Percentiles rank a stretch among this genome's conserved stretches.
Evolutionary conservation across 2,888 invertebrate genomes (phyloP).

Genomic region (Cosmia trapezina): DNA sequence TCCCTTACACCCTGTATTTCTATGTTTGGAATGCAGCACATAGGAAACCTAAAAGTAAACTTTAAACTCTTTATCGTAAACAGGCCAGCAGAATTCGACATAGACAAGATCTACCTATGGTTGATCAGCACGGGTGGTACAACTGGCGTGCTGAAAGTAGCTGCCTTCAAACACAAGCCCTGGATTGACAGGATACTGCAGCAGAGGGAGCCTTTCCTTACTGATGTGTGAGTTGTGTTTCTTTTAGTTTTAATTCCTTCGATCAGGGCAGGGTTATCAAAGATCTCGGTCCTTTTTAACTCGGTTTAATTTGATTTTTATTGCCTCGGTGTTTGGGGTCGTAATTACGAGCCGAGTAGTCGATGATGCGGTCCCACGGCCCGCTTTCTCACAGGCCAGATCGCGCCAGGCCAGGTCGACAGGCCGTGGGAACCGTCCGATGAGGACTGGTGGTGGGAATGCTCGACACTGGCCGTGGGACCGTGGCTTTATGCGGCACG

Average conservation of each 20-base stretch:
- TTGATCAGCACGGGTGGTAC: constrained; percentile 81
- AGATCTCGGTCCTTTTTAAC: background rate
- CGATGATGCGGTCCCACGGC: too few species aligned
- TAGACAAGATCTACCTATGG: constrained; percentile 74
- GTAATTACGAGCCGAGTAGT: too few species aligned
- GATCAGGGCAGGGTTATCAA: background rate
- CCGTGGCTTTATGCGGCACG: too few species aligned
- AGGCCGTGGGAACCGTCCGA: too few species aligned
- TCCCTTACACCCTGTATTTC: background rate
- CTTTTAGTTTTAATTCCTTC: background rate
- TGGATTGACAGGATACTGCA: constrained; percentile 63
- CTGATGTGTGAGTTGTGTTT: constrained; percentile 29
- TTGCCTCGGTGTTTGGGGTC: too few species aligned
- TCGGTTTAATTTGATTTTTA: background rate
- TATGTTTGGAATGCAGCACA: too few species aligned
- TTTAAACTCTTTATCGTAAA: background rate
- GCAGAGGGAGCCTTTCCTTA: constrained; percentile 15
- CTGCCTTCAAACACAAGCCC: constrained; percentile 75
- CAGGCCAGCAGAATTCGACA: constrained; percentile 77
- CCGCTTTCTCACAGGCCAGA: too few species aligned
- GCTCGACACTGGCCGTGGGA: too few species aligned
- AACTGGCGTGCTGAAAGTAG: constrained; percentile 77
- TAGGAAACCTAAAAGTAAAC: background rate
- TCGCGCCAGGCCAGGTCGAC: too few species aligned
- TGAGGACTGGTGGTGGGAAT: too few species aligned